phyloP scores from a whole-genome alignment of 2,113 vertebrate species.

The Nesospiza acunhae region DNA sequence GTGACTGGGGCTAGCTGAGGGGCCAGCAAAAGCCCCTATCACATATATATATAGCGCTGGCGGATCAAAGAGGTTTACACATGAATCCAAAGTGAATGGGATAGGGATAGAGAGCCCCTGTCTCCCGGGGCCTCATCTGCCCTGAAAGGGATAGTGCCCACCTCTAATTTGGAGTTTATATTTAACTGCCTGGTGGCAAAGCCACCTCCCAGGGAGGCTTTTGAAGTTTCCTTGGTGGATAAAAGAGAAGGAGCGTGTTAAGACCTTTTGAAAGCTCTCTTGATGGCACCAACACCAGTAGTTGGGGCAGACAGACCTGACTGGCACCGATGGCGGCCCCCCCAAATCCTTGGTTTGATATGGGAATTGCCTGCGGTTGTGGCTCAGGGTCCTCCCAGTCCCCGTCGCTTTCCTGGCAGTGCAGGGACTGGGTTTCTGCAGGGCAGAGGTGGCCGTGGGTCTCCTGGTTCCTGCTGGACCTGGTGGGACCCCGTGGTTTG shows the following conservation, averaged over 20 bases:
- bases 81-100: neutral
- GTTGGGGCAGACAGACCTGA: neutral
- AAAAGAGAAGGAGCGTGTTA: neutral
- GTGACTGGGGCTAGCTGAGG: neutral
- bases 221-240: neutral
- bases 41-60: neutral
- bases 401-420: fast-evolving
- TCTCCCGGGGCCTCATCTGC: neutral
- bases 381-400: neutral
- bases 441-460: fast-evolving
- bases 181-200: neutral
- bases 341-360: neutral
- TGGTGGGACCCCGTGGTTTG: fast-evolving
- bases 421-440: neutral
- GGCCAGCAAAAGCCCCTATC: neutral
- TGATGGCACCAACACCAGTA: fast-evolving
- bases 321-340: fast-evolving
- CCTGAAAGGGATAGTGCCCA: neutral
- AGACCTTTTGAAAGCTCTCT: neutral
- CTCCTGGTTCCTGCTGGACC: neutral
- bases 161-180: neutral
- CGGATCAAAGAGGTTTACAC: neutral
- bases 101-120: neutral
- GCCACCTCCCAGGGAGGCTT: neutral
- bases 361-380: fast-evolving